A percentile compares a stretch with the other conserved stretches of the same genome.
phyloP scores from a whole-genome alignment of 2,888 invertebrate genomes.

The Meghimatium bilineatum region DNA sequence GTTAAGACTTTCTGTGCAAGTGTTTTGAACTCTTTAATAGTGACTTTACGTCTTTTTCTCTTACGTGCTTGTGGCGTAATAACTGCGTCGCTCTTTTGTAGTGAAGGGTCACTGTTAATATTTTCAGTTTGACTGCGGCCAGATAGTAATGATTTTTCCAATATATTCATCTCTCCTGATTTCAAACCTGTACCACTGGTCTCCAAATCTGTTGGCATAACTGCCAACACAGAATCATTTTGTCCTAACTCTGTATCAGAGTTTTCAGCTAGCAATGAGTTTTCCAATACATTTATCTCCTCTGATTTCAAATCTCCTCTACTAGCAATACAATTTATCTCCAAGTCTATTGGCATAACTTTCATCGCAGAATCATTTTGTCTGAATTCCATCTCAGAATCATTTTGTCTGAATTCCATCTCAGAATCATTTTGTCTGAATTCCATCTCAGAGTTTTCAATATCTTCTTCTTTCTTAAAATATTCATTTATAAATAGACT shows the following conservation, averaged over 20 bases:
- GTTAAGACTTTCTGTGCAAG: constrained; percentile 24
- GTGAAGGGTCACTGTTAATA: neutral
- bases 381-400: neutral
- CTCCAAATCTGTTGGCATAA: neutral
- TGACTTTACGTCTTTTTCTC: constrained; percentile 19
- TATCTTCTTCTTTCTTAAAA: neutral
- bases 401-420: neutral
- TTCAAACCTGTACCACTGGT: neutral
- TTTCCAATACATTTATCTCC: no score
- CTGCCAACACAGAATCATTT: neutral
- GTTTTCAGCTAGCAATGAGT: no score
- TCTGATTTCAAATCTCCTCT: no score
- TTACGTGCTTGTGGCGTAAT: neutral
- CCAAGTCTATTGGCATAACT: neutral
- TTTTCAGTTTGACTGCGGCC: neutral
- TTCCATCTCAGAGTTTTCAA: neutral
- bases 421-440: neutral
- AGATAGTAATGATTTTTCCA: neutral
- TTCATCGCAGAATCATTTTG: neutral
- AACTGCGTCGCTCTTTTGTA: neutral
- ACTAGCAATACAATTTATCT: neutral
- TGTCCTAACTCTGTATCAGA: neutral
- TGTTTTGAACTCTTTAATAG: constrained; percentile 24
- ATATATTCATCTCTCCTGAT: neutral
- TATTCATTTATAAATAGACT: neutral